Conservation (phyloP, 2,113 vertebrate species). For the Baryphthengus martii region DNA sequence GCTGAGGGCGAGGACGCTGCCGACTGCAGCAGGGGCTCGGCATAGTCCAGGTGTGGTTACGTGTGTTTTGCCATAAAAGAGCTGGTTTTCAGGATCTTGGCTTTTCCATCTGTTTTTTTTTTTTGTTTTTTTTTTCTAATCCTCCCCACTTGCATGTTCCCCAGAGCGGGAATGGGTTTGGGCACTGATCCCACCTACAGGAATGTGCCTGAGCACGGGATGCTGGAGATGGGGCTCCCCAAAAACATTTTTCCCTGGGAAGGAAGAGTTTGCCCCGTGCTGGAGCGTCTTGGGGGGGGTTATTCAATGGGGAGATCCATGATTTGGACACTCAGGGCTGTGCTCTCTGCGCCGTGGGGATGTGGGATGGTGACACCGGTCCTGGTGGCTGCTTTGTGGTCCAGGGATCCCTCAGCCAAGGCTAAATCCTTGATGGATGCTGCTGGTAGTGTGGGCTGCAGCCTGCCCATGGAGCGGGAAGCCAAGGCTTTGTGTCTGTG, state of each 20-base stretch:
- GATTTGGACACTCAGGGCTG: not conserved
- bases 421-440: not conserved
- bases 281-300: not conserved
- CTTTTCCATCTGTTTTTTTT: not conserved
- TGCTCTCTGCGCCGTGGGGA: not conserved
- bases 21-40: not conserved
- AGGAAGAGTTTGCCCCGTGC: not conserved
- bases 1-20: not conserved
- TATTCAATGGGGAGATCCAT: not conserved
- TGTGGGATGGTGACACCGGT: not conserved
- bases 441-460: not conserved
- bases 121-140: accelerated
- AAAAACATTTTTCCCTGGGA: not conserved
- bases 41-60: accelerated
- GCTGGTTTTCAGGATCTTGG: not conserved
- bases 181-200: accelerated
- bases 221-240: not conserved
- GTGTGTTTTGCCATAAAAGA: not conserved
- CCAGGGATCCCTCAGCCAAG: not conserved
- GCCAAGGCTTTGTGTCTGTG: not conserved
- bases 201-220: accelerated
- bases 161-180: not conserved
- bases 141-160: accelerated
- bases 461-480: not conserved
- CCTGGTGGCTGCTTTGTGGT: not conserved